Evolutionary conservation across 2,888 invertebrate species (phyloP).

Genomic region (Eupithecia abbreviata): DNA sequence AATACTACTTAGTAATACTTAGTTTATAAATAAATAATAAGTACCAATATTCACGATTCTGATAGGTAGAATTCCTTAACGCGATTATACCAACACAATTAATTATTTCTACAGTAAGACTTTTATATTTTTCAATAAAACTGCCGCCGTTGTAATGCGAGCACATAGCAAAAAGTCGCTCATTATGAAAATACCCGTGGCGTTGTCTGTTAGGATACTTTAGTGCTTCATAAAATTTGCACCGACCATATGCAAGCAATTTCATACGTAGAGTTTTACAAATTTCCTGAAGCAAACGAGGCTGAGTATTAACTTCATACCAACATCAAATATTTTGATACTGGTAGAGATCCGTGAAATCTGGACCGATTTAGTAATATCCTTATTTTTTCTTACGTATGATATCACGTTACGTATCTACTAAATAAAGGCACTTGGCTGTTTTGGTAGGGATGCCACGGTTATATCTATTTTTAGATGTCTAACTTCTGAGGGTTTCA

Average conservation of each 20-base stretch:
- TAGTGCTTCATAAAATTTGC: slow-evolving; percentile 26
- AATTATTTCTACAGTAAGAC: too few species aligned
- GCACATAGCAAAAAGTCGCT: background rate
- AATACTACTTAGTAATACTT: too few species aligned
- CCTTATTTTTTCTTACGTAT: background rate
- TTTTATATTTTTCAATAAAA: too few species aligned
- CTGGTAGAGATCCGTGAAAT: background rate
- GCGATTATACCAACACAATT: too few species aligned
- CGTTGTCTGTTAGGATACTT: slow-evolving; percentile 30
- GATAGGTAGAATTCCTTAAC: too few species aligned
- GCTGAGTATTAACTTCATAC: slow-evolving; percentile 4
- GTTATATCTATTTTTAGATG: background rate
- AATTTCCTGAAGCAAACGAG: slow-evolving; percentile 15
- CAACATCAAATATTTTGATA: background rate
- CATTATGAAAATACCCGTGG: slow-evolving; percentile 31
- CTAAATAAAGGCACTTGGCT: background rate
- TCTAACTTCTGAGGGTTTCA: background rate
- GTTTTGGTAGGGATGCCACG: background rate
- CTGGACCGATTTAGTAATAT: background rate
- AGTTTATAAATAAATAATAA: too few species aligned
- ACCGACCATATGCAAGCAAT: slow-evolving; percentile 23
- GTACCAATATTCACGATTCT: too few species aligned
- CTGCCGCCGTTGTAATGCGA: background rate
- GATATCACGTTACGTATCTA: background rate
- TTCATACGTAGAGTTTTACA: slow-evolving; percentile 21